Conservation (phyloP, 2,888 invertebrate species). For the Ormyrus thymus region DNA sequence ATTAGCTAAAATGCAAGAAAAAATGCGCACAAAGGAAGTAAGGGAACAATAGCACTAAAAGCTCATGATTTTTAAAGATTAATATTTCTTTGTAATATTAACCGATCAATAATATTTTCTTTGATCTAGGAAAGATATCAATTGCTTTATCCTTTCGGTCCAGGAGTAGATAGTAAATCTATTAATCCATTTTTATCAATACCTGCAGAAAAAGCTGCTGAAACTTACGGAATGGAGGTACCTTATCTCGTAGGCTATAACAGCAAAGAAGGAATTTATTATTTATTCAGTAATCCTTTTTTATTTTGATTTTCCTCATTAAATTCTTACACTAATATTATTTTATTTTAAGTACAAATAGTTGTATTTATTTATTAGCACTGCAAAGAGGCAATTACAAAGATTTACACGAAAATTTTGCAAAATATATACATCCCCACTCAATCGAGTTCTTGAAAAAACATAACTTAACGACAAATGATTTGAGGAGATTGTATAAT, state of each 20-base stretch:
- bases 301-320: neutral
- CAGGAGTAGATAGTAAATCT: conserved; percentile 58
- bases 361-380: too few relatives aligned
- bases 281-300: conserved; percentile 36
- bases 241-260: conserved; percentile 77
- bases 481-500: conserved; percentile 63
- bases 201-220: conserved; percentile 67
- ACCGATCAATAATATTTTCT: too few relatives aligned
- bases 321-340: neutral
- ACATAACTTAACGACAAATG: conserved; percentile 55
- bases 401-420: conserved; percentile 16
- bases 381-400: too few relatives aligned
- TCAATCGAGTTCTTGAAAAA: conserved; percentile 50
- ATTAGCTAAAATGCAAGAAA: conserved; percentile 65
- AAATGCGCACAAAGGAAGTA: conserved; percentile 60
- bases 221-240: conserved; percentile 71
- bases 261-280: conserved; percentile 74
- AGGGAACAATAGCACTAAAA: neutral
- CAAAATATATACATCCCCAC: conserved; percentile 58
- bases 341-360: too few relatives aligned
- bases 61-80: too few relatives aligned
- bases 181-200: conserved; percentile 64
- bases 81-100: too few relatives aligned
- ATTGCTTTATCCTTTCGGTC: conserved; percentile 52
- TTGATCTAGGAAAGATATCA: conserved; percentile 54